phyloP scores from a whole-genome alignment of 23 tunicate species.

The Phallusia fumigata region DNA sequence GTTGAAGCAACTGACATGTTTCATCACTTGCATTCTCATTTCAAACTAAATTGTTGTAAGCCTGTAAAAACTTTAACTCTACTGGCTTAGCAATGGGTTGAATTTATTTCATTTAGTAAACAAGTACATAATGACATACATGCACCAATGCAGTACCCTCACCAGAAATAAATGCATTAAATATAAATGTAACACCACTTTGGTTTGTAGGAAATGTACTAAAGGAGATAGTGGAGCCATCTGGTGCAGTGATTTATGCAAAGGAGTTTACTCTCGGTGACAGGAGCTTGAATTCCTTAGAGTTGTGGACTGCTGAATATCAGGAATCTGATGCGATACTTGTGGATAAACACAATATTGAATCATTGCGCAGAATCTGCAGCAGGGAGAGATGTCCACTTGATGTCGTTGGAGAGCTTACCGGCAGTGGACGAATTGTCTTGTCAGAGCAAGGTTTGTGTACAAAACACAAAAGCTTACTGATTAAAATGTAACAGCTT shows the following conservation, averaged over 20 bases:
- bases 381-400: slow-evolving; percentile 68
- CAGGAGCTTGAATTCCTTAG: slow-evolving; percentile 49
- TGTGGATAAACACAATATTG: slow-evolving; percentile 16
- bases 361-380: slow-evolving; percentile 46
- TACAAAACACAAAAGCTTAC: too few species aligned
- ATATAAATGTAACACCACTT: too few species aligned
- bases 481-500: too few species aligned
- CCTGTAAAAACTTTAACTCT: too few species aligned
- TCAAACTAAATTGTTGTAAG: too few species aligned
- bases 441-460: slow-evolving; percentile 63
- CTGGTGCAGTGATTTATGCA: slow-evolving; percentile 64
- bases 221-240: slow-evolving; percentile 86
- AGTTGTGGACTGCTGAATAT: slow-evolving; percentile 92
- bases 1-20: too few species aligned
- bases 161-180: neutral
- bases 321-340: slow-evolving; percentile 89
- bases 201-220: slow-evolving; percentile 60
- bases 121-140: neutral
- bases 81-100: too few species aligned
- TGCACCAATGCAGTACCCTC: too few species aligned
- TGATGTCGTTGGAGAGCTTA: slow-evolving; percentile 82
- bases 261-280: slow-evolving; percentile 76
- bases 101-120: neutral
- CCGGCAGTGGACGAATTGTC: slow-evolving; percentile 68
- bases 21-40: too few species aligned